Evolutionary conservation across 2,797 vertebrate species (phyloP).

Genomic region (Cichlasoma orientale): DNA sequence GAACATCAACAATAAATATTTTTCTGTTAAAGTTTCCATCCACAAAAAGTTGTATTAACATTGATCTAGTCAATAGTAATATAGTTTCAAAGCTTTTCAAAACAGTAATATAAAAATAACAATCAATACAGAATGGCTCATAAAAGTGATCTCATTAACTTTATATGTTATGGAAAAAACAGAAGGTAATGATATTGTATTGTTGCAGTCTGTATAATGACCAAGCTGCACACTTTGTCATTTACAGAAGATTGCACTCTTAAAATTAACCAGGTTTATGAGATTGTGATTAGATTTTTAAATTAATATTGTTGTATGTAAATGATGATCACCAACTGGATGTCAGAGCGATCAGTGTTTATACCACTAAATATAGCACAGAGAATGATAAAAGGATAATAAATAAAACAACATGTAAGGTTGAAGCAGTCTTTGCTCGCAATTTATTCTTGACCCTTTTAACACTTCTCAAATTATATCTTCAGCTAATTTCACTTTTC

Average conservation of each 20-base stretch:
- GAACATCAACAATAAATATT: background rate
- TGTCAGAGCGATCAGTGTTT: background rate
- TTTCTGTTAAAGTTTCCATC: background rate
- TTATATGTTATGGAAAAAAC: background rate
- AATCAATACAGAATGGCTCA: slow-evolving; percentile 5
- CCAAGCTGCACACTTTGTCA: background rate
- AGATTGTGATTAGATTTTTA: background rate
- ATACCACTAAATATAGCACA: background rate
- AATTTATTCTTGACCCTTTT: background rate
- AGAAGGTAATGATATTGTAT: background rate
- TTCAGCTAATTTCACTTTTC: background rate
- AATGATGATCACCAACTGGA: background rate
- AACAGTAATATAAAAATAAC: background rate
- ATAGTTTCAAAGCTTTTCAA: background rate
- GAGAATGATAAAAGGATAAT: background rate
- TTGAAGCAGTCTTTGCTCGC: background rate
- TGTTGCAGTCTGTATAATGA: background rate
- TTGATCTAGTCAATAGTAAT: background rate
- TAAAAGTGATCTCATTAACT: background rate
- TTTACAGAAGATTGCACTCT: background rate
- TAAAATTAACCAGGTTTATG: background rate
- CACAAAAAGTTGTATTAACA: background rate
- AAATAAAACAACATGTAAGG: background rate
- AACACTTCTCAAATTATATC: background rate
- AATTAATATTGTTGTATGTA: fast-evolving